A percentile compares a stretch with the other conserved stretches of the same genome.
These are phyloP conservation scores for Ctenosaura bakeri DNA, from an alignment of 2,797 vertebrate species.

Conservation along the genomic window DNA sequence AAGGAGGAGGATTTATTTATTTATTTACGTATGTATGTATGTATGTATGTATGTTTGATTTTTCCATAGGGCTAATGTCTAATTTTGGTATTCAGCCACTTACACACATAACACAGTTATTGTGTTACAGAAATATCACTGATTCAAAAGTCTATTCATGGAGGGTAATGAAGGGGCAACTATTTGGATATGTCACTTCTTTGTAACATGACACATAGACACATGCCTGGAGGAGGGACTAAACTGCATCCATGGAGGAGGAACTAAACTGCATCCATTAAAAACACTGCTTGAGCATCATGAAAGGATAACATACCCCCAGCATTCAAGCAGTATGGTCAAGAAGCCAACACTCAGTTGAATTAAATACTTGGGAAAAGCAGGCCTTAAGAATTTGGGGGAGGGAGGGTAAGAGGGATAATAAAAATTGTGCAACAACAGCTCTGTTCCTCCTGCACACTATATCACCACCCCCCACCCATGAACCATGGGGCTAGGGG, in stretches of 20 bases:
- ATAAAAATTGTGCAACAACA: neutral
- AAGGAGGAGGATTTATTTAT: neutral
- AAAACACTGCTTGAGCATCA: neutral
- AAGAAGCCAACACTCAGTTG: conserved; percentile 16
- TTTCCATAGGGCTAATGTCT: neutral
- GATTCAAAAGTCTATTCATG: neutral
- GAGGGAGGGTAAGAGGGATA: too few relatives aligned
- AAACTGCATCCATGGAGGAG: conserved; percentile 9
- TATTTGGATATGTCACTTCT: conserved; percentile 27
- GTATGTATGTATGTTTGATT: neutral
- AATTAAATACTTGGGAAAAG: conserved; percentile 1
- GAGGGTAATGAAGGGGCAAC: conserved; percentile 8
- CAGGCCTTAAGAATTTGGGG: neutral
- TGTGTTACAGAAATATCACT: conserved; percentile 28
- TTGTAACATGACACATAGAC: conserved; percentile 18
- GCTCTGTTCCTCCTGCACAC: too few relatives aligned
- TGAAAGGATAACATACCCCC: conserved; percentile 27
- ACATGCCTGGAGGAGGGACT: conserved; percentile 3
- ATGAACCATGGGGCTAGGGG: neutral
- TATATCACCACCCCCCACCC: too few relatives aligned
- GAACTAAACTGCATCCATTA: conserved; percentile 10
- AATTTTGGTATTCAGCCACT: neutral
- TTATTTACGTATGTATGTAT: neutral
- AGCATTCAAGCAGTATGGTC: neutral
- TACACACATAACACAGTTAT: neutral